Conservation (phyloP, 2,888 invertebrate species). For the Argyra leucocephala region DNA sequence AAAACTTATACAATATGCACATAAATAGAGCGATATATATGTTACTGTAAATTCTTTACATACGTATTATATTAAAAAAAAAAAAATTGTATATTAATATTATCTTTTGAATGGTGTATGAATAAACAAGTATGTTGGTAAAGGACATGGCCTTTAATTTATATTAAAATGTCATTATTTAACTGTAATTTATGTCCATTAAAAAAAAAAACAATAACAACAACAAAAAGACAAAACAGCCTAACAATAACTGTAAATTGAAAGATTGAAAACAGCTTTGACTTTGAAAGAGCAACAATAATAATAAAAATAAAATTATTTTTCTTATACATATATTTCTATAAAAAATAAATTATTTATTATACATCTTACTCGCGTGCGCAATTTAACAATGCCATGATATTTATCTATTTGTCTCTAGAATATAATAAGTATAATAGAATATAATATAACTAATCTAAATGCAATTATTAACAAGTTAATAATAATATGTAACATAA, state of each 20-base stretch:
- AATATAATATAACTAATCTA: too few relatives aligned
- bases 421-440: too few relatives aligned
- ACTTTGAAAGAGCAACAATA: not conserved
- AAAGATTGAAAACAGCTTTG: not conserved
- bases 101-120: not conserved
- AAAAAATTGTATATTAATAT: too few relatives aligned
- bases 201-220: not conserved
- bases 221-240: not conserved
- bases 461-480: too few relatives aligned
- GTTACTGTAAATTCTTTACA: too few relatives aligned
- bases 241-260: not conserved
- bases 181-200: not conserved
- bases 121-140: not conserved
- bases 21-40: not conserved
- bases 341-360: not conserved
- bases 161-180: not conserved
- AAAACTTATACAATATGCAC: too few relatives aligned
- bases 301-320: not conserved
- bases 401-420: too few relatives aligned
- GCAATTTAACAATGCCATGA: not conserved
- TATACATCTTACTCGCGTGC: not conserved
- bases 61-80: too few relatives aligned
- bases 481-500: too few relatives aligned
- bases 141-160: conserved; percentile 6
- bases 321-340: not conserved